phyloP scores from a whole-genome alignment of 2,113 vertebrate species.

The Sitta europaea region DNA sequence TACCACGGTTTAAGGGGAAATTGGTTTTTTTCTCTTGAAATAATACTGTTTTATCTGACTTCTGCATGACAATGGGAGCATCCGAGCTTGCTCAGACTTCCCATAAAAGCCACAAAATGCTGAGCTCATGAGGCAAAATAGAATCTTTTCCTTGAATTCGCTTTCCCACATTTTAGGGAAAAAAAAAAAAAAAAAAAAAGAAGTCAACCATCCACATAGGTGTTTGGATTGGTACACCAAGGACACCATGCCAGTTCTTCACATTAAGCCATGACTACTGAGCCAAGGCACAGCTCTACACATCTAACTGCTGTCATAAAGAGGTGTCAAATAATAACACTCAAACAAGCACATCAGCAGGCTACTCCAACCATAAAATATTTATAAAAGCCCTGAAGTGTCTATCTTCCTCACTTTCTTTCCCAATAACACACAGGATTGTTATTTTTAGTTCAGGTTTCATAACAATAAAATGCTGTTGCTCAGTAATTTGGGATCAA shows the following conservation, averaged over 20 bases:
- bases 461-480: not conserved
- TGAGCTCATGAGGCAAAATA: conserved; percentile 7
- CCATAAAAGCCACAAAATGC: conserved; percentile 33
- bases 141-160: not conserved
- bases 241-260: not conserved
- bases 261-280: not conserved
- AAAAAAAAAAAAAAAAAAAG: not conserved
- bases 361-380: conserved; percentile 29
- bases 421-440: not conserved
- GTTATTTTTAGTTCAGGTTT: not conserved
- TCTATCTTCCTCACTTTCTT: not conserved
- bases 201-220: not conserved
- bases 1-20: not conserved
- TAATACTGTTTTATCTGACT: conserved; percentile 34
- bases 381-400: conserved; percentile 16
- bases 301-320: not conserved
- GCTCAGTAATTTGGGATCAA: not conserved
- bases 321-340: conserved; percentile 9
- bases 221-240: not conserved
- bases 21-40: not conserved
- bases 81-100: not conserved
- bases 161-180: not conserved
- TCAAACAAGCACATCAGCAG: not conserved
- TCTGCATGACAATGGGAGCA: not conserved
- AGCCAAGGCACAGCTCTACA: not conserved